These are phyloP conservation scores for Coluber constrictor DNA, from an alignment of 2,797 vertebrate genomes.

Conservation along the genomic window DNA sequence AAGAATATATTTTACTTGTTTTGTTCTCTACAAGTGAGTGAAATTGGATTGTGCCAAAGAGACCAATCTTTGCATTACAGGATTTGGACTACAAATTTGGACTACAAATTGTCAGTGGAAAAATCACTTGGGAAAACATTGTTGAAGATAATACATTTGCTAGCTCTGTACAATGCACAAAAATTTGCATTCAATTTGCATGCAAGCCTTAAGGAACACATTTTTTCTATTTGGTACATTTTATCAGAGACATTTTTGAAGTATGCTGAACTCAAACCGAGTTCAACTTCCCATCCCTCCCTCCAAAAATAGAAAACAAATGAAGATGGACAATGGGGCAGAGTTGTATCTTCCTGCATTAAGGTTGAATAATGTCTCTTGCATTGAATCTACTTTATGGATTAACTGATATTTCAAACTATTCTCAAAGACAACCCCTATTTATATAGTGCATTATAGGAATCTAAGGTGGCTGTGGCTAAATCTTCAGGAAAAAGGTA, in stretches of 20 bases:
- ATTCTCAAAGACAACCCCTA: background rate
- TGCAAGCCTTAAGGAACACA: background rate
- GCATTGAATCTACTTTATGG: background rate
- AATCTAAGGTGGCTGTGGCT: background rate
- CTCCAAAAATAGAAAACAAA: background rate
- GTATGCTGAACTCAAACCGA: background rate
- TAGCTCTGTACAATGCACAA: background rate
- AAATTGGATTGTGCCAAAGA: fast-evolving
- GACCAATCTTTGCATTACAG: background rate
- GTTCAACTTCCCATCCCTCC: background rate
- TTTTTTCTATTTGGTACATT: background rate
- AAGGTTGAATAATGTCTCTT: background rate
- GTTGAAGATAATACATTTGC: background rate
- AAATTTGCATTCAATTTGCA: background rate
- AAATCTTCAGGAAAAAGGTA: background rate
- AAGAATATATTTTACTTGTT: fast-evolving
- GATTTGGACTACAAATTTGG: background rate
- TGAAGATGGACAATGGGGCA: background rate
- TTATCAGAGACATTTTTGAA: background rate
- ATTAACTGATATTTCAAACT: background rate
- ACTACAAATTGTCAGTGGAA: background rate
- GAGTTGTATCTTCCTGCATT: background rate
- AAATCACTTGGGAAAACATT: background rate
- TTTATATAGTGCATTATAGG: background rate
- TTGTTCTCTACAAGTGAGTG: fast-evolving